Conservation (phyloP, 2,888 invertebrate genomes). For the Hydriomena furcata region DNA sequence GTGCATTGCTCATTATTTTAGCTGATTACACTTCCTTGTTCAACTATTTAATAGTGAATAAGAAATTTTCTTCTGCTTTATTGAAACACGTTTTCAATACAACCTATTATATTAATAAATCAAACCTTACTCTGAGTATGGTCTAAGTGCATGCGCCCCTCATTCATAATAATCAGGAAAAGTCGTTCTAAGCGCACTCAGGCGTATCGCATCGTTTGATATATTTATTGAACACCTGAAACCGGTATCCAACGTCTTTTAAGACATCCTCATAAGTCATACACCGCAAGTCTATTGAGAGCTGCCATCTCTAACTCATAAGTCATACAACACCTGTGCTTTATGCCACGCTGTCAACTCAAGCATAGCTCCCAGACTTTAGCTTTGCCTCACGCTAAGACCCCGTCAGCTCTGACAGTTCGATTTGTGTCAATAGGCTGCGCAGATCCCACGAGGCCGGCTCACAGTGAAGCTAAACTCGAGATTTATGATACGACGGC, state of each 20-base stretch:
- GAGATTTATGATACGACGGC: conserved; percentile 8
- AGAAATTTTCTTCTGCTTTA: too few relatives aligned
- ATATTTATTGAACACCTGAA: background rate
- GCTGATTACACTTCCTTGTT: background rate
- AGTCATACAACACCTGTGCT: background rate
- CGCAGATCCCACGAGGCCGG: conserved; percentile 26
- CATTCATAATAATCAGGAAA: conserved; percentile 5
- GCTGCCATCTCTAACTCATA: background rate
- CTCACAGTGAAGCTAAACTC: conserved; percentile 7
- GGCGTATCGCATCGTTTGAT: background rate
- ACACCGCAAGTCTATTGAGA: too few relatives aligned
- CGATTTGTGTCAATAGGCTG: conserved; percentile 47
- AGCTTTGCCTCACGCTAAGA: conserved; percentile 15
- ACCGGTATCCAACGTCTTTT: background rate
- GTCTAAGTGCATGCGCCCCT: background rate
- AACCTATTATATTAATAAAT: conserved; percentile 7
- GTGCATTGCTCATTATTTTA: background rate
- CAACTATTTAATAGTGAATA: too few relatives aligned
- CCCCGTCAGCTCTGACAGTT: conserved; percentile 31
- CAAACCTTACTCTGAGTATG: background rate
- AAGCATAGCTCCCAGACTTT: conserved; percentile 5
- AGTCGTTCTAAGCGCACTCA: background rate
- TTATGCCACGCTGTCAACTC: background rate
- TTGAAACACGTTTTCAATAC: too few relatives aligned
- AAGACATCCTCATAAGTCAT: background rate